phyloP scores from a whole-genome alignment of 2,113 vertebrate species.

The Atractosteus spatula region DNA sequence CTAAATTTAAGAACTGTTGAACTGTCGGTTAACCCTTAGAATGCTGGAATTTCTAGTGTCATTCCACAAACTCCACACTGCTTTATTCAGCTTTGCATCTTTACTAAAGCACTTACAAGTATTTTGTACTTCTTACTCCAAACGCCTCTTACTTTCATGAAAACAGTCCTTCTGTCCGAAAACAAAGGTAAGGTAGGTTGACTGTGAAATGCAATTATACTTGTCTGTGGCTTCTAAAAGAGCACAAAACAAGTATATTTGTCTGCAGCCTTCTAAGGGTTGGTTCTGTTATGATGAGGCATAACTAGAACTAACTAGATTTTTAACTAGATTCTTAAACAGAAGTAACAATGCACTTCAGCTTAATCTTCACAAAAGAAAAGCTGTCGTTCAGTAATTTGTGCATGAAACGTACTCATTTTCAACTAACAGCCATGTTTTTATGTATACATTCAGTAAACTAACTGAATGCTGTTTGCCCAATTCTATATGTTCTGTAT shows the following conservation, averaged over 20 bases:
- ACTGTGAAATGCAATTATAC: conserved; percentile 44
- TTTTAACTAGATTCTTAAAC: background rate
- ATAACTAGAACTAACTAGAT: too few relatives aligned
- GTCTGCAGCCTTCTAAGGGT: conserved; percentile 57
- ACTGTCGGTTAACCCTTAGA: conserved; percentile 58
- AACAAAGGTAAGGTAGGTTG: conserved; percentile 39
- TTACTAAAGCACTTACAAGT: conserved; percentile 17
- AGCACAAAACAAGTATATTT: conserved; percentile 45
- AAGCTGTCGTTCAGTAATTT: conserved; percentile 31
- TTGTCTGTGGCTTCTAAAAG: conserved; percentile 29
- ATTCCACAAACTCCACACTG: conserved; percentile 15
- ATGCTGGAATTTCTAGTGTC: conserved; percentile 44
- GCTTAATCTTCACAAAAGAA: conserved; percentile 10
- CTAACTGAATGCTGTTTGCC: background rate
- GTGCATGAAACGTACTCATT: conserved; percentile 42
- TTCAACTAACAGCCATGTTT: conserved; percentile 26
- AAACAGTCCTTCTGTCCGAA: conserved; percentile 20
- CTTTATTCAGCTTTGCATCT: conserved; percentile 11
- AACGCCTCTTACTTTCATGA: conserved; percentile 21
- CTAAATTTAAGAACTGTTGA: background rate
- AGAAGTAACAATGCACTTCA: conserved; percentile 5
- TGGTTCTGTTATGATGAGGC: conserved; percentile 15
- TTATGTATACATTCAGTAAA: conserved; percentile 7
- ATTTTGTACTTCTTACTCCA: conserved; percentile 5
- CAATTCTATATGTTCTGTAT: too few relatives aligned